Base-by-base conservation (phyloP, 1,140 invertebrate genomes). In the Sycobia sp. region DNA sequence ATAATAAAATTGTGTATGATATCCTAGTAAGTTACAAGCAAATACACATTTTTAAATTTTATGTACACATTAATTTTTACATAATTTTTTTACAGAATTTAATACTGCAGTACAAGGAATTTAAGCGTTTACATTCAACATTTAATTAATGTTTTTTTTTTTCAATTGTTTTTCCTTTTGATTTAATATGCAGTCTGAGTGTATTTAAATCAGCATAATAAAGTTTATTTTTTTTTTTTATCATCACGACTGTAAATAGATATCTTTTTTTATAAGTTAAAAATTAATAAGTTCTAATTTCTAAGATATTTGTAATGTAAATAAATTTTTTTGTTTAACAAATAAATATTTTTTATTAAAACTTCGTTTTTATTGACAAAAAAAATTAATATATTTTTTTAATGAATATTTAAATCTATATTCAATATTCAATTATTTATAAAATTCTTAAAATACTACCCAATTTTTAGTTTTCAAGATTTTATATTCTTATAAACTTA, bases 21-120 rank as follows among this genome's bases (percentile, higher is more conserved):
- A 58, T 65, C 16, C 59, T 67, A 66, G 74, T 76, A 56, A 66
- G 59, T 70, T 39, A 22, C n/a, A 20, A 8, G 4, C 1, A 16
- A 39, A 25, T 49, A 16, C 7, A 7, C 8, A 23, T 46, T 32
- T 50, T 39, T 1, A 25, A 38, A 43, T 34, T 36, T 27, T 11
- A 25, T 22, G 14, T 22, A 36, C n/a, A 41, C 34, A 25, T 20
- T 53, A 13, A 36, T 23, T 62, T 49, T 25, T 49, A 23, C 41
- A 18, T 16, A 56, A 47, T 38, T 34, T 43, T 36, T 32, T 63
- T 67, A 2, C 55, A 67, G 65, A 62, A 67, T 27, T 38, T 62
- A 44, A 4, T 62, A 27, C 10, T 62, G 22, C 32, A 61, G 20
- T 66, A 62, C 18, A 39, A 39, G 41, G 13, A 29, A 11, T 67